Percentiles rank a stretch among this genome's conserved stretches.
These are phyloP conservation scores for Drosophila mauritiana DNA, from an alignment of 1,140 invertebrate species.

Conservation along the genomic window DNA sequence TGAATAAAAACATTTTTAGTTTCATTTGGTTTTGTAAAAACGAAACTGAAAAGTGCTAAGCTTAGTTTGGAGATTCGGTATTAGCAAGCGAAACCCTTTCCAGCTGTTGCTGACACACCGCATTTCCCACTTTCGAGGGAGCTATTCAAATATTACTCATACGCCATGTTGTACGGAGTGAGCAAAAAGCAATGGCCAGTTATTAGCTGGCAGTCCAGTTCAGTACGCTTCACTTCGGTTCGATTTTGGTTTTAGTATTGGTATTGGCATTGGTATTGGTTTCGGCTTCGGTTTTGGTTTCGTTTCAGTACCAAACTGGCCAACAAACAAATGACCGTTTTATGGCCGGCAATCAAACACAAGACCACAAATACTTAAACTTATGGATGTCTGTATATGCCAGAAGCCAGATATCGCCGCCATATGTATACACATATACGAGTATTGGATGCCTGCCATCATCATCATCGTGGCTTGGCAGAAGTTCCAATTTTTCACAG, in stretches of 20 bases:
- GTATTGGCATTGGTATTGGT: conserved; percentile 1
- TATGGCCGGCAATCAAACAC: conserved; percentile 75
- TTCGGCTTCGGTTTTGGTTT: not conserved
- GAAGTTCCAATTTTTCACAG: conserved; percentile 76
- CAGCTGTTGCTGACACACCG: conserved; percentile 8
- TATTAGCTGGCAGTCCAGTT: conserved; percentile 43
- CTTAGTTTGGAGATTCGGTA: not conserved
- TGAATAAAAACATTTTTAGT: no score
- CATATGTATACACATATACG: conserved; percentile 25
- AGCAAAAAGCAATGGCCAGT: conserved; percentile 52
- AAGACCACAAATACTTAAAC: conserved; percentile 66
- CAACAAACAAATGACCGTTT: conserved; percentile 73
- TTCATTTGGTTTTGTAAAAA: not conserved
- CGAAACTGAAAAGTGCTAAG: not conserved
- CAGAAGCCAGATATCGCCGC: conserved; percentile 21
- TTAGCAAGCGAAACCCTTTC: not conserved
- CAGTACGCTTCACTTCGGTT: conserved; percentile 6
- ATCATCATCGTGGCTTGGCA: conserved; percentile 67
- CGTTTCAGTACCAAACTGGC: conserved; percentile 20
- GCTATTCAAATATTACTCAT: conserved; percentile 49
- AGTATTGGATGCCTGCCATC: conserved; percentile 62
- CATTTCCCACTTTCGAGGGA: not conserved
- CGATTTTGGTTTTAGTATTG: conserved; percentile 11
- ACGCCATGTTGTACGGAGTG: conserved; percentile 34
- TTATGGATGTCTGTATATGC: conserved; percentile 17